Evolutionary conservation across 2,797 vertebrate species (phyloP), one percentile per base, ranked within the genome.

Genomic region (Acrossocheilus wenchowensis): DNA sequence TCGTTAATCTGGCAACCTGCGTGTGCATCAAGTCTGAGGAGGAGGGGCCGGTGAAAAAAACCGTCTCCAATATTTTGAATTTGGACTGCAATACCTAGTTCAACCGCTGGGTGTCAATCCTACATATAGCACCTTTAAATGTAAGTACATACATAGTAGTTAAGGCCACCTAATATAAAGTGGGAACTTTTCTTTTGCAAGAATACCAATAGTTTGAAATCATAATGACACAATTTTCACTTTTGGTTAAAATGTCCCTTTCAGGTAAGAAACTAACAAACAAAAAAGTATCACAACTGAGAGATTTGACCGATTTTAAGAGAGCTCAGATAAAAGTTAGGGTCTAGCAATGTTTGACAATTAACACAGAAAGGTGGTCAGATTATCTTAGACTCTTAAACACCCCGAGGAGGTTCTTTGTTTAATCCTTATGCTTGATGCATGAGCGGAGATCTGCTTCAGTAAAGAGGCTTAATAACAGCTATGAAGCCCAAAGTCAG

Each of bases 401-500:
- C 78, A 81, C 75, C 81, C 85, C 82, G 77, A 90, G 64, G 85
- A 91, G 88, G 90, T 84, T 84, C 68, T 78, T 87, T 89, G 90
- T 92, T 90, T 82, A 90, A 89, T 92, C 88, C 50, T 23, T 34
- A 9, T 84, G 71, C 89, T 83, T 92, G 79, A 91, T 86, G 80
- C 84, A 88, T 77, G 69, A 89, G 23, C 15, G 52, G 79, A 82
- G 84, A 89, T 89, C 80, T 82, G 54, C 84, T 89, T 86, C 86
- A 86, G 84, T 87, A 64, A 74, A 72, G 75, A 62, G 60, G 72
- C 81, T 89, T 39, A 71, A 84, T 88, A 50, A 82, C 75, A 88
- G 48, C 62, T 64, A 68, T 48, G 30, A 36, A 79, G 66, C 54
- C 17, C 50, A 89, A 73, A 82, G 21, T 50, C 72, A 60, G 79